phyloP scores from a whole-genome alignment of 2,888 invertebrate genomes.

The Elmis aenea region DNA sequence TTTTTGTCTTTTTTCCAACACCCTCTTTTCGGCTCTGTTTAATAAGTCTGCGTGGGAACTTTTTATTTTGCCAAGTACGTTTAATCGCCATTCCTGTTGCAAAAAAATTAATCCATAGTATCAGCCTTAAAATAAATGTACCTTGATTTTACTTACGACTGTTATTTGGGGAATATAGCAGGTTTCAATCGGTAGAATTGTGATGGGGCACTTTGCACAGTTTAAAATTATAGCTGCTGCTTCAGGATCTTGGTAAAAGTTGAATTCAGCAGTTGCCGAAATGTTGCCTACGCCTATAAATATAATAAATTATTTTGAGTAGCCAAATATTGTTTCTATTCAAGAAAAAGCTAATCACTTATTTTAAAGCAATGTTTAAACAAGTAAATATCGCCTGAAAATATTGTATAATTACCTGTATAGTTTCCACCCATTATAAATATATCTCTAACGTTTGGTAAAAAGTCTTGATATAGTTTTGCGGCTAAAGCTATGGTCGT shows the following conservation, averaged over 20 bases:
- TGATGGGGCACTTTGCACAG: conserved; percentile 53
- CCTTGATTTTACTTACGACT: conserved; percentile 38
- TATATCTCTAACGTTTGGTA: conserved; percentile 59
- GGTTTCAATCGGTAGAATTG: conserved; percentile 67
- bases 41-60: conserved; percentile 47
- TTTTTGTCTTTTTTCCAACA: conserved; percentile 16
- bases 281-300: conserved; percentile 56
- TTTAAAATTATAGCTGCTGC: conserved; percentile 68
- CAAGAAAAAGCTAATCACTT: too few relatives aligned
- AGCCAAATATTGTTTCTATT: too few relatives aligned
- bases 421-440: conserved; percentile 78
- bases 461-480: conserved; percentile 62
- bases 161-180: conserved; percentile 42
- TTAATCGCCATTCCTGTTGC: conserved; percentile 52
- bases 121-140: too few relatives aligned
- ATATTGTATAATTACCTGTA: conserved; percentile 56
- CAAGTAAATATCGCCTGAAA: too few relatives aligned
- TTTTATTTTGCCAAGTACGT: conserved; percentile 44
- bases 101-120: too few relatives aligned
- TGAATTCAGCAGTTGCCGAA: conserved; percentile 66
- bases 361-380: too few relatives aligned
- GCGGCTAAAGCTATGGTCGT: conserved; percentile 76
- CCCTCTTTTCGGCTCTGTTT: conserved; percentile 48
- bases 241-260: conserved; percentile 73
- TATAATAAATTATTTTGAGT: too few relatives aligned